A percentile compares a stretch with the other conserved stretches of the same genome.
These are phyloP conservation scores for Agonum fuliginosum DNA, from an alignment of 2,888 invertebrate species.

Conservation along the genomic window DNA sequence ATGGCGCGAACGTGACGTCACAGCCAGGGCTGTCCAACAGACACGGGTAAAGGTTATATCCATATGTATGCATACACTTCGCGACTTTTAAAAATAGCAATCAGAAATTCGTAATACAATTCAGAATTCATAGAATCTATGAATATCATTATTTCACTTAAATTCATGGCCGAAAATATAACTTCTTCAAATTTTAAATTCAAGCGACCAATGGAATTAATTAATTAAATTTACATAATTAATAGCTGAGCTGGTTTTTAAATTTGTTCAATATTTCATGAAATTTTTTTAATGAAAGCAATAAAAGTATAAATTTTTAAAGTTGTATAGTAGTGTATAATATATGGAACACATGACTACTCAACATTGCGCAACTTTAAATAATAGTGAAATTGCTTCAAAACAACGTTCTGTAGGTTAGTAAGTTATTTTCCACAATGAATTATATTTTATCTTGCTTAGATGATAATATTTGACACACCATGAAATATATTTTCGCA, in stretches of 20 bases:
- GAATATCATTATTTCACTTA: background rate
- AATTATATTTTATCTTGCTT: no score
- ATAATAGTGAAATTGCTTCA: background rate
- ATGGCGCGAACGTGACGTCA: conserved; percentile 72
- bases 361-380: conserved; percentile 4
- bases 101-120: conserved; percentile 4
- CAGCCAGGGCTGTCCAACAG: conserved; percentile 62
- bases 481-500: no score
- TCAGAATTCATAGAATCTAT: background rate
- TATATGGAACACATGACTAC: no score
- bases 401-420: background rate
- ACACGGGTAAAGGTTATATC: conserved; percentile 54
- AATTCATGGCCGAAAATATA: background rate
- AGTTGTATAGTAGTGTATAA: no score
- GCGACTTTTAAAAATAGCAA: background rate
- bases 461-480: no score
- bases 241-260: background rate
- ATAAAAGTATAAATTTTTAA: no score
- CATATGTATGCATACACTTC: background rate
- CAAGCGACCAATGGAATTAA: background rate
- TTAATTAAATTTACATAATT: background rate
- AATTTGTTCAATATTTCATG: background rate
- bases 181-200: background rate
- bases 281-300: background rate
- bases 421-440: no score